Evolutionary conservation across 2,888 invertebrate species (phyloP).

Genomic region (Cheilosia pagana): DNA sequence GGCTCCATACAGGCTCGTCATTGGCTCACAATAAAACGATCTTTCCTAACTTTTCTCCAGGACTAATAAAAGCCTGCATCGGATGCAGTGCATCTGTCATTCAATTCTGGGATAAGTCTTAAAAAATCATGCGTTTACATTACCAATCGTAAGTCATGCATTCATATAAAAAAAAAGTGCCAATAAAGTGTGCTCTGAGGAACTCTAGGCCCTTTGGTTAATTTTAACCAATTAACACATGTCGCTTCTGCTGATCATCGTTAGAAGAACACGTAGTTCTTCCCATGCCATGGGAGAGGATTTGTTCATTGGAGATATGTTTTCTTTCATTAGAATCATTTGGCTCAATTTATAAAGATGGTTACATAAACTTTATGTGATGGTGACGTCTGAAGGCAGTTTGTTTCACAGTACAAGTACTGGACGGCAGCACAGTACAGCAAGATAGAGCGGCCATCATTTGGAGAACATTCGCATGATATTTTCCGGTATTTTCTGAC

Average conservation of each 20-base stretch:
- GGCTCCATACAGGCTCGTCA: too few relatives aligned
- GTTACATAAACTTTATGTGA: constrained; percentile 29
- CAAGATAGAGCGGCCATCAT: neutral
- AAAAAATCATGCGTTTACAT: too few relatives aligned
- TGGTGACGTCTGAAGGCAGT: constrained; percentile 13
- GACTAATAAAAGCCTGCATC: too few relatives aligned
- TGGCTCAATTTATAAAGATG: constrained; percentile 23
- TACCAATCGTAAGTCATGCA: too few relatives aligned
- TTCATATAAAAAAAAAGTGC: too few relatives aligned
- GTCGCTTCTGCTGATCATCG: neutral
- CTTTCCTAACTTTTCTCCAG: too few relatives aligned
- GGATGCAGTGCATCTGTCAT: too few relatives aligned
- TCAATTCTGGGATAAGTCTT: too few relatives aligned
- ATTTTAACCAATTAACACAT: neutral
- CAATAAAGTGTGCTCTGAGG: too few relatives aligned
- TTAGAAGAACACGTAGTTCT: neutral
- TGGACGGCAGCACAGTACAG: neutral
- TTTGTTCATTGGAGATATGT: constrained; percentile 3
- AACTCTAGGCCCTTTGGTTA: too few relatives aligned
- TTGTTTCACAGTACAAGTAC: neutral
- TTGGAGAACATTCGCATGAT: constrained; percentile 36
- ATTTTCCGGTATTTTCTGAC: constrained; percentile 65
- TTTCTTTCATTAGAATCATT: constrained; percentile 29
- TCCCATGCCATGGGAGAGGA: neutral
- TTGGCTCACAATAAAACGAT: too few relatives aligned